Conservation (phyloP, 2,888 invertebrate species). For the Chrysolina oricalcia region DNA sequence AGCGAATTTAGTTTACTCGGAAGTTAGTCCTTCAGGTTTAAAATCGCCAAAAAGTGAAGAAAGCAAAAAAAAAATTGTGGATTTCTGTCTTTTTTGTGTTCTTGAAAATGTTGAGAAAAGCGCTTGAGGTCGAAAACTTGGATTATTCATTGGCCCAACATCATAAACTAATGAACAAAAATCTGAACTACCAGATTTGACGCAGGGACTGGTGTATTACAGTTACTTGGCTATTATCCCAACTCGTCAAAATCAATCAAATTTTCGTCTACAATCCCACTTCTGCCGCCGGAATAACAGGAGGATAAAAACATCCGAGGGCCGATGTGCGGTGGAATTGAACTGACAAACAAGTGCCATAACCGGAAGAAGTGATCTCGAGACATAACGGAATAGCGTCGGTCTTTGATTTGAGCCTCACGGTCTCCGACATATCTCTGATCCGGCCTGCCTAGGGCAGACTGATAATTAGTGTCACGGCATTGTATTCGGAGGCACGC, state of each 20-base stretch:
- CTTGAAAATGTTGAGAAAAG: too few relatives aligned
- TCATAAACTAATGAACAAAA: too few relatives aligned
- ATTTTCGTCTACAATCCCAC: background rate
- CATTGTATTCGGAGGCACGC: constrained; percentile 58
- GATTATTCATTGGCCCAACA: too few relatives aligned
- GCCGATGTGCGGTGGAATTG: constrained; percentile 36
- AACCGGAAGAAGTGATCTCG: constrained; percentile 42
- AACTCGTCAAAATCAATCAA: constrained; percentile 5
- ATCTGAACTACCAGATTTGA: too few relatives aligned
- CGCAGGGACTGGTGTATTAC: too few relatives aligned
- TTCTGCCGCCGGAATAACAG: background rate
- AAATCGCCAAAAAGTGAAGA: too few relatives aligned
- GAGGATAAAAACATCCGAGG: constrained; percentile 37
- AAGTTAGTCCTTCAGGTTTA: too few relatives aligned
- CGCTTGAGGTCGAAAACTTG: too few relatives aligned
- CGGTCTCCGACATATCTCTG: constrained; percentile 17
- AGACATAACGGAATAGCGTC: constrained; percentile 27
- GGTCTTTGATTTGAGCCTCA: constrained; percentile 22
- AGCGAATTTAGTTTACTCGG: too few relatives aligned
- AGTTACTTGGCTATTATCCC: too few relatives aligned
- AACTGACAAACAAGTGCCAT: constrained; percentile 44
- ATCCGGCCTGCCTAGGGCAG: constrained; percentile 45
- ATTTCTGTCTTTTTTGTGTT: too few relatives aligned
- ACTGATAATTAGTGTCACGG: constrained; percentile 57
- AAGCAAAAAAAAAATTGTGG: too few relatives aligned